Conservation (phyloP, 23 tunicate species). For the Botrylloides violaceus region DNA sequence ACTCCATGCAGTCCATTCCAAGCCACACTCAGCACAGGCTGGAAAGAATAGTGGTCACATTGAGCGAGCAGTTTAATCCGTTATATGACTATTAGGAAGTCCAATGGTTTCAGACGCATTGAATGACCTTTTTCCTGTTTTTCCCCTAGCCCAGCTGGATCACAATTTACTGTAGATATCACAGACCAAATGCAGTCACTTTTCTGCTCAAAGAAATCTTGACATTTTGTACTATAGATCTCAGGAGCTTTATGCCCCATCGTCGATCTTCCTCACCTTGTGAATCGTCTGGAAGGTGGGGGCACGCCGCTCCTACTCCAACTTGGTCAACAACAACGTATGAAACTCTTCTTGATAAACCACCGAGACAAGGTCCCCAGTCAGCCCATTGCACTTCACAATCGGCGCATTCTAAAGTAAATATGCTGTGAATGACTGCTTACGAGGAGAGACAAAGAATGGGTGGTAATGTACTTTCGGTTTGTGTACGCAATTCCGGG, state of each 20-base stretch:
- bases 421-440: neutral
- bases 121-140: too few relatives aligned
- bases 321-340: conserved; percentile 9
- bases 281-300: conserved; percentile 10
- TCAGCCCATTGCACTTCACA: conserved; percentile 65
- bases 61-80: too few relatives aligned
- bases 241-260: neutral
- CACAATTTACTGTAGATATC: too few relatives aligned
- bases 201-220: too few relatives aligned
- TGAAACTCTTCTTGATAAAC: conserved; percentile 30
- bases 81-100: too few relatives aligned
- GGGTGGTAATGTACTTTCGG: conserved; percentile 10
- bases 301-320: conserved; percentile 66
- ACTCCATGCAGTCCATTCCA: conserved; percentile 15
- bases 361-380: conserved; percentile 59
- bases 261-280: neutral
- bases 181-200: too few relatives aligned
- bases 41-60: too few relatives aligned
- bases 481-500: neutral
- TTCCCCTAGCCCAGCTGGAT: too few relatives aligned
- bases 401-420: conserved; percentile 49
- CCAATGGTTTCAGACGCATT: too few relatives aligned
- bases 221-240: too few relatives aligned
- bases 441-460: neutral
- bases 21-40: conserved; percentile 20